phyloP scores from a whole-genome alignment of 2,797 vertebrate species.

The Rhinoraja longicauda region DNA sequence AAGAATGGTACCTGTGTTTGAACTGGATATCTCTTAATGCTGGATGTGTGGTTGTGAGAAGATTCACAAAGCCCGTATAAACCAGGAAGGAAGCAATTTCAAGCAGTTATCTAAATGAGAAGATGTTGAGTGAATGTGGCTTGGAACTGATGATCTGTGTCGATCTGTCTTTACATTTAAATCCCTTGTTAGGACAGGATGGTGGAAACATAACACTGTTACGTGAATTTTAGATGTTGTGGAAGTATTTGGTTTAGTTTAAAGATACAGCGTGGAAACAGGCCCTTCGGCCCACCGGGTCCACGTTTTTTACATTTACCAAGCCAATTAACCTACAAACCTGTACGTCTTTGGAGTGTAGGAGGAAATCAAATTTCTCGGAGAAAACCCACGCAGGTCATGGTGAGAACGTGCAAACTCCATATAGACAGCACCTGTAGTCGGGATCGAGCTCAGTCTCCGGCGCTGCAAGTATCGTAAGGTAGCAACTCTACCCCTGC shows the following conservation, averaged over 20 bases:
- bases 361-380: too few relatives aligned
- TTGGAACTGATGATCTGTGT: not conserved
- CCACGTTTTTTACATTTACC: too few relatives aligned
- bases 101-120: not conserved
- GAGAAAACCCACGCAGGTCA: too few relatives aligned
- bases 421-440: too few relatives aligned
- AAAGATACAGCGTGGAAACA: not conserved
- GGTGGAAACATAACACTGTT: not conserved
- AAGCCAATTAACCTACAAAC: too few relatives aligned
- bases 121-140: not conserved
- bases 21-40: not conserved
- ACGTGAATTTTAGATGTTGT: not conserved
- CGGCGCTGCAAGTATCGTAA: too few relatives aligned
- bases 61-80: not conserved
- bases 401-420: too few relatives aligned
- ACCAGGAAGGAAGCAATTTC: not conserved
- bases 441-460: too few relatives aligned
- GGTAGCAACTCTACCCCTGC: too few relatives aligned
- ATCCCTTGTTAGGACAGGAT: not conserved
- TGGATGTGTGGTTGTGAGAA: not conserved
- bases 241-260: not conserved
- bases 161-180: not conserved
- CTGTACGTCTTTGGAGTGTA: too few relatives aligned
- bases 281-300: too few relatives aligned
- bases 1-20: not conserved